Conservation (phyloP, 2,888 invertebrate genomes). For the Parasteatoda lunata region DNA sequence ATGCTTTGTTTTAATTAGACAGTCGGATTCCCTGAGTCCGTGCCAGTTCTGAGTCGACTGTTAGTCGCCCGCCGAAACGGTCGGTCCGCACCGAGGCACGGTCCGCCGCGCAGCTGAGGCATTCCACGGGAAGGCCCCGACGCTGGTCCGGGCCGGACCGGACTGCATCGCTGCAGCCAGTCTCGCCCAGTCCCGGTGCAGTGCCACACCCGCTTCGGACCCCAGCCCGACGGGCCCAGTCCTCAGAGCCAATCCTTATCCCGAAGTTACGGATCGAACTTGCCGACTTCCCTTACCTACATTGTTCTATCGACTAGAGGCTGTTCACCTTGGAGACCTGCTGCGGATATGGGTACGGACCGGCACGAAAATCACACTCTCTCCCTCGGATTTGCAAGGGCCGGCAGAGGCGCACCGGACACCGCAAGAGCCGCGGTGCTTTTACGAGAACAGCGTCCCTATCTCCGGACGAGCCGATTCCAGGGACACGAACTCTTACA, state of each 20-base stretch:
- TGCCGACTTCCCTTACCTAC: conserved; percentile 83
- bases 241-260: conserved; percentile 84
- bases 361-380: conserved; percentile 55
- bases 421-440: conserved; percentile 74
- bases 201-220: conserved; percentile 75
- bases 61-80: no score
- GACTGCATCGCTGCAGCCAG: conserved; percentile 29
- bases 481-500: conserved; percentile 74
- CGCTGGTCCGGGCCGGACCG: conserved; percentile 70
- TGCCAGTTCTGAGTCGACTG: no score
- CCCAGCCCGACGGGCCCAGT: conserved; percentile 80
- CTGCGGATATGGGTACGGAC: conserved; percentile 79
- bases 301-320: conserved; percentile 82
- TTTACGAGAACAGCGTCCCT: conserved; percentile 73
- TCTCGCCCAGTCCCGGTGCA: conserved; percentile 72
- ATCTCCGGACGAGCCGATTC: conserved; percentile 75
- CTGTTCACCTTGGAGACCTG: conserved; percentile 84
- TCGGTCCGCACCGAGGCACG: neutral
- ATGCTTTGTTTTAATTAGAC: conserved; percentile 77
- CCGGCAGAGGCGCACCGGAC: no score
- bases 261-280: conserved; percentile 79
- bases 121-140: conserved; percentile 72
- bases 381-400: no score
- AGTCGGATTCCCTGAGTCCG: conserved; percentile 76
- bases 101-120: conserved; percentile 71